Evolutionary conservation across 2,113 vertebrate genomes (phyloP), one percentile per base, ranked within the genome.

Genomic region (Henicopernis longicauda): DNA sequence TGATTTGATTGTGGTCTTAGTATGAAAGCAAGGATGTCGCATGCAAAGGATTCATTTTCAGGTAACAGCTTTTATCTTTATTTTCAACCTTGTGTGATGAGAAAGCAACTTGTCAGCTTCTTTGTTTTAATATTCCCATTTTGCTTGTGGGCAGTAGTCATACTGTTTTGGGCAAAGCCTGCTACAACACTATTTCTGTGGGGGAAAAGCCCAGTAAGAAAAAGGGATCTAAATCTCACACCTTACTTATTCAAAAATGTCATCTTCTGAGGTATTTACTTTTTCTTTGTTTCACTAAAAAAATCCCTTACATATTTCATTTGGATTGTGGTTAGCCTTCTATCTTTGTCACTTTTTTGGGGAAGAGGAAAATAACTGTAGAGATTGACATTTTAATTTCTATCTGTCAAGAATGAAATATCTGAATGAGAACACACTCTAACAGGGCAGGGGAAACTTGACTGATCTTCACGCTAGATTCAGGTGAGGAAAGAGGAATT

Each of bases 341-440:
- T 49, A 87, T 84, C 70, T 76, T 19, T 69, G 32, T 93, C 76
- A 81, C 27, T 74, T 77, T 26, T n/a, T 13, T 2, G 12, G 4
- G 18, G 3, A 93, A 93, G 74, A 80, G 50, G 38, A 78, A 94
- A 90, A 65, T 55, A 78, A 82, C 59, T 34, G 54, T 40, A 82
- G 52, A 86, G 72, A 92, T 2, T 74, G 76, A 89, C 90, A 86
- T 88, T 94, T 91, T 89, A 91, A 95, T 93, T 93, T 81, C 31
- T 31, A 11, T 50, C 69, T 95, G 89, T 95, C 95, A 95, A 44
- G 80, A 84, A 47, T 71, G 57, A 94, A 93, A 70, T 72, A 78
- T 66, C 54, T 82, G 59, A 88, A 86, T 42, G 55, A 93, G 59
- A n/a, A 80, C 31, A 74, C 23, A 36, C 21, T 36, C 47, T 79